These are phyloP conservation scores for Aurelia aurita DNA, from an alignment of 30 jellyfish, hydroid and myxozoan species.

Conservation along the genomic window DNA sequence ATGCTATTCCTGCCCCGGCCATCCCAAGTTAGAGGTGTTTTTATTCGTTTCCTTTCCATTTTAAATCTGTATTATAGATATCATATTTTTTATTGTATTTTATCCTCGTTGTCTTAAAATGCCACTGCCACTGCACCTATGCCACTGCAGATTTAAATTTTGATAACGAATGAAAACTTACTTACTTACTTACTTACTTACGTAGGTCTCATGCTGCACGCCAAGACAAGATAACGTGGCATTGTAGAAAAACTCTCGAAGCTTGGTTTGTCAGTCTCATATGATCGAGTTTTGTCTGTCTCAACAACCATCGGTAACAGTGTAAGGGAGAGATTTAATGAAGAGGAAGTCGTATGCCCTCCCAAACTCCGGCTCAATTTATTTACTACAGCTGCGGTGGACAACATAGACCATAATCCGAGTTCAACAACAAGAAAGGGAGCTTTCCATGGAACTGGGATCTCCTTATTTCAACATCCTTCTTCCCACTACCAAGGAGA, in stretches of 20 bases:
- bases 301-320: conserved; percentile 18
- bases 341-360: conserved; percentile 34
- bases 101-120: neutral
- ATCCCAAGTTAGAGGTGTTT: neutral
- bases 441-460: conserved; percentile 45
- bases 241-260: conserved; percentile 1
- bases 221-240: conserved; percentile 23
- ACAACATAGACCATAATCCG: conserved; percentile 50
- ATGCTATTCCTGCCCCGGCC: neutral
- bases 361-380: conserved; percentile 7
- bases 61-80: neutral
- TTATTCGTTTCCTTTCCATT: neutral
- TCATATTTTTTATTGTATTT: neutral
- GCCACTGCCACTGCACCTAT: neutral
- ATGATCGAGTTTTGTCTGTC: conserved; percentile 22
- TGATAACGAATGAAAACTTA: neutral
- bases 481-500: conserved; percentile 5
- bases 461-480: conserved; percentile 47
- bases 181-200: no score
- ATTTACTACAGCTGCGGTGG: conserved; percentile 51
- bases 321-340: neutral
- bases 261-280: conserved; percentile 39
- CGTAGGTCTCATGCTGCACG: conserved; percentile 35
- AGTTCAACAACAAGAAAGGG: conserved; percentile 40
- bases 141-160: neutral